Evolutionary conservation across 2,888 invertebrate species (phyloP), one percentile per base, ranked within the genome.

Genomic region (Frankliniella intonsa): DNA sequence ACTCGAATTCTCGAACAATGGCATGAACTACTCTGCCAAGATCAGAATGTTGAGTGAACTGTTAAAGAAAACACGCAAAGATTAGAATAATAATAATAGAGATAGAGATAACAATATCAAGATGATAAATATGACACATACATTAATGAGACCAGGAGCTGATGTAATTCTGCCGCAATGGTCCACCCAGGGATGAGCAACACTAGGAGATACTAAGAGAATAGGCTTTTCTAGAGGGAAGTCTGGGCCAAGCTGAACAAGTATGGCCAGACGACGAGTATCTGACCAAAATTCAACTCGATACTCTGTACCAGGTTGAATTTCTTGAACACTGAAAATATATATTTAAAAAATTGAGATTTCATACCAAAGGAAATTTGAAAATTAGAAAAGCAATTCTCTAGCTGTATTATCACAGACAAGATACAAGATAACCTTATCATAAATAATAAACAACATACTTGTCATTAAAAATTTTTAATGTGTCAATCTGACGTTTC

Each of bases 381-480:
- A 76, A 25, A 25, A 84, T 38, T 50, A 83, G 83, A 83, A 55
- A 82, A 80, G 50, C 80, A 19, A 65, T 49, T 80, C 80, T 62
- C 83, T 81, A 83, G 81, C 82, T 49, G 80, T 82, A 84, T 84
- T 81, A 51, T 69, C 81, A 55, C 76, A 62, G 65, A 55, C 38
- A 49, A 85, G 90, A 90, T 89, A 93, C 92, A 94, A 92, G 85
- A 93, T 81, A 83, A 81, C 82, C 51, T 81, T 82, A 84, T 84
- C 84, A 82, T 84, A 84, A 81, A 51, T 69, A 81, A 51, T 79
- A 62, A 79, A 55, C 38, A 49, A 85, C 90, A 90, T 89, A 93
- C 92, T 94, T 92, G 85, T 93, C 94, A 87, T 95, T 95, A 87
- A 95, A 95, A 85, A 95, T 91, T 89, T 94, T 94, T 84, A 95